Evolutionary conservation across 1,140 invertebrate species (phyloP), one percentile per base, ranked within the genome.

Genomic region (Panagrolaimus sp.): DNA sequence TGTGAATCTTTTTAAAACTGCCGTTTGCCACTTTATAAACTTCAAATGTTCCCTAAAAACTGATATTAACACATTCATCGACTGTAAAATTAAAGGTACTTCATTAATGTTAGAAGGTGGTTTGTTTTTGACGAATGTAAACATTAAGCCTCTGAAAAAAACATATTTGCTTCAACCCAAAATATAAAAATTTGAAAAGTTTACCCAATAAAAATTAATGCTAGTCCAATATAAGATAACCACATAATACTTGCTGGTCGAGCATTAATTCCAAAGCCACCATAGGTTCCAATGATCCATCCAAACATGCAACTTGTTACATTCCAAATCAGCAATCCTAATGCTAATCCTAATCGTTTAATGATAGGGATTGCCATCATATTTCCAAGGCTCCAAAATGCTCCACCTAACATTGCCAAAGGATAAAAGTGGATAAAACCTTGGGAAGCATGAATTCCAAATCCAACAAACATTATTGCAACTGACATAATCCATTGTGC

Each of bases 261-360:
- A 9, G 42, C 20, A 23, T 67, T 65, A 14, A 74, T 48, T 0
- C 72, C 72, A 53, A 74, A 74, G 7, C 75, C n/a, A 7, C 72
- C 72, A 53, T 75, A 74, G 14, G 66, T 46, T 5, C 66, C 63
- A 65, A 61, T 69, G 5, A 66, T 43, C 72, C 72, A 74, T 3
- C 72, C 72, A 23, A 66, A 71, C 31, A 74, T 25, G 46, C 70
- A 72, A 27, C 74, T 74, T 53, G 72, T 74, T 27, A 62, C 62
- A 43, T 53, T 72, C 72, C 72, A 74, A 4, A 74, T 48, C 13
- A 74, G 47, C 20, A 74, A 61, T 14, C 65, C 72, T 9, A 67
- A 44, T 2, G 66, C 72, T 20, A 74, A n/a, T 11, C 72, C 72
- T 23, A 74, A 43, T 31, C 72, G 64, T n/a, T 46, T 42, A 38